Evolutionary conservation across 2,888 invertebrate genomes (phyloP), one percentile per base, ranked within the genome.

Genomic region (Nymphalis polychloros): DNA sequence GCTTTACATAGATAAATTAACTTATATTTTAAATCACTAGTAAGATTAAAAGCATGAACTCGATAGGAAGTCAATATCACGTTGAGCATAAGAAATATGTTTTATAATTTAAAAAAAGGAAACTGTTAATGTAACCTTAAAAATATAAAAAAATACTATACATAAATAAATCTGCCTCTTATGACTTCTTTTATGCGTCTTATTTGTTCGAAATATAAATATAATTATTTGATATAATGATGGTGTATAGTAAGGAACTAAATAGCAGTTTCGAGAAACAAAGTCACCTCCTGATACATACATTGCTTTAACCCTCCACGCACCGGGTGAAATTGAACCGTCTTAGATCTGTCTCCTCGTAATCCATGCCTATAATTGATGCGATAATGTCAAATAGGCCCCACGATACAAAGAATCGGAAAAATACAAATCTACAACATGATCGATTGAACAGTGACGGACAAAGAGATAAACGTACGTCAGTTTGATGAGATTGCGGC

Each of bases 331-430:
- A 90, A 90, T 90, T 89, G 91, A 90, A 89, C 89, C 89, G 89
- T 86, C 91, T 91, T 83, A 85, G 85, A 88, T 85, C 91, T 91
- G 92, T 92, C 92, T 84, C 81, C 75, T 73, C 74, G 86, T 92
- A 92, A 92, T 89, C 92, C 92, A 80, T 80, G 86, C 86, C 90
- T 91, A 91, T 92, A 92, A 92, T 92, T 92, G 92, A 92, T 92
- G 92, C 86, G 87, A 87, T 89, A 86, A 89, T 87, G 91, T 92
- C 92, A 90, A 89, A 86, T 83, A 84, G 84, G 80, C 84, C 80
- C 80, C 83, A 85, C 53, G 53, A 55, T 55, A 55, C 27, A 55
- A 84, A 85, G 88, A 89, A 91, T 90, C 90, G 90, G 88, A 92
- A 91, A 90, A 91, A 91, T 88, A 89, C 89, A 88, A 89, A 89